Conservation (phyloP, 2,113 vertebrate species). For the Chaetops frenatus region DNA sequence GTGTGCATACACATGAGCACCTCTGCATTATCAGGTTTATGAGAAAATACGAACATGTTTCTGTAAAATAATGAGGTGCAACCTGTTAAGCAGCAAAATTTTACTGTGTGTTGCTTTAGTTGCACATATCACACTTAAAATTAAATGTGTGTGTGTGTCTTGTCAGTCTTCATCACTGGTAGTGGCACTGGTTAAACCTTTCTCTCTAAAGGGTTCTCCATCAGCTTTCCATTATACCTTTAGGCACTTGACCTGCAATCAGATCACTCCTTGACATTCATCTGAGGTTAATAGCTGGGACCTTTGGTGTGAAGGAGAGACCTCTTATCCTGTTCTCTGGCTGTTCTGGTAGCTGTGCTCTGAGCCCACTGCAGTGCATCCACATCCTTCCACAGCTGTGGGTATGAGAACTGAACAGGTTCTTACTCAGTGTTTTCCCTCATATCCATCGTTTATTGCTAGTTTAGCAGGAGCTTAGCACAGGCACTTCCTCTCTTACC, state of each 20-base stretch:
- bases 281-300: neutral
- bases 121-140: rapidly evolving
- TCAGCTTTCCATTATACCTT: neutral
- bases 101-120: neutral
- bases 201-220: neutral
- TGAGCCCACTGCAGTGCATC: neutral
- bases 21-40: neutral
- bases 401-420: rapidly evolving
- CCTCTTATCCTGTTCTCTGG: neutral
- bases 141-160: neutral
- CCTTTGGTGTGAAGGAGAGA: neutral
- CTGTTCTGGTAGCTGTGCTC: neutral
- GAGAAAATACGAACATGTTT: neutral
- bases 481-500: neutral
- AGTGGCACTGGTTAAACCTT: neutral
- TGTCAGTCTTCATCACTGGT: neutral
- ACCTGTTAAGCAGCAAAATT: neutral
- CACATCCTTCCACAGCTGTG: neutral
- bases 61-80: neutral
- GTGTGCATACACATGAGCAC: neutral
- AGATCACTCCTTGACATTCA: neutral
- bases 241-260: neutral
- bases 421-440: neutral
- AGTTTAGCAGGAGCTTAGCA: neutral
- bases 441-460: neutral